Percentiles rank a stretch among this genome's conserved stretches.
Evolutionary conservation across 2,797 vertebrate genomes (phyloP).

Genomic region (Macroramphosus scolopax): DNA sequence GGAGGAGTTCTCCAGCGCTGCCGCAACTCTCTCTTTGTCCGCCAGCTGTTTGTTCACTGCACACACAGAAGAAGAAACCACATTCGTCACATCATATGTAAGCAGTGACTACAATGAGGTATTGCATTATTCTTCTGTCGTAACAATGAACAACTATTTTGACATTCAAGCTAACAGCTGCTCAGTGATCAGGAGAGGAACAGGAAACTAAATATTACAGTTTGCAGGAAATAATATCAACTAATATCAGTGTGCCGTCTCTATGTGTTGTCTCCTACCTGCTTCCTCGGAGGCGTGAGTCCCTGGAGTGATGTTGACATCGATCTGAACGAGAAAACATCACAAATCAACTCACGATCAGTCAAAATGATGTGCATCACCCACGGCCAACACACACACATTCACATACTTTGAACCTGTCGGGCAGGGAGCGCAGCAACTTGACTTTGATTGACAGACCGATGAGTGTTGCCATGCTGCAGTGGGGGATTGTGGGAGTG

Average conservation of each 20-base stretch:
- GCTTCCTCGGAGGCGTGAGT: slow-evolving; percentile 93
- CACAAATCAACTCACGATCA: background rate
- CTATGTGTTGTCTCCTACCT: too few species aligned
- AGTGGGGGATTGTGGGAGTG: slow-evolving; percentile 93
- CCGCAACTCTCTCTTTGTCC: slow-evolving; percentile 96
- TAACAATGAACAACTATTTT: too few species aligned
- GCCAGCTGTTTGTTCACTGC: slow-evolving; percentile 97
- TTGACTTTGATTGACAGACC: slow-evolving; percentile 95
- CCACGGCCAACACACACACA: too few species aligned
- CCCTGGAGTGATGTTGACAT: slow-evolving; percentile 93
- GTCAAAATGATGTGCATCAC: slow-evolving; percentile 3
- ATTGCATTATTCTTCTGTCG: too few species aligned
- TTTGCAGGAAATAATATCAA: too few species aligned
- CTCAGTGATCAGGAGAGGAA: too few species aligned
- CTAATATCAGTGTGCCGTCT: too few species aligned
- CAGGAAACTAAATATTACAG: too few species aligned
- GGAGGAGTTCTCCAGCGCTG: slow-evolving; percentile 93
- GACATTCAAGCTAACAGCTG: too few species aligned
- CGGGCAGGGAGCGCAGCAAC: slow-evolving; percentile 86
- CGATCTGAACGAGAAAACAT: slow-evolving; percentile 78
- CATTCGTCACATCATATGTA: too few species aligned
- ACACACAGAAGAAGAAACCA: slow-evolving; percentile 14
- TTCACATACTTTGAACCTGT: slow-evolving; percentile 81
- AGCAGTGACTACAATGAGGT: too few species aligned
- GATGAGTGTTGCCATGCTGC: slow-evolving; percentile 94